phyloP scores from a whole-genome alignment of 2,797 vertebrate species.

The Dendrocincla tyrannina region DNA sequence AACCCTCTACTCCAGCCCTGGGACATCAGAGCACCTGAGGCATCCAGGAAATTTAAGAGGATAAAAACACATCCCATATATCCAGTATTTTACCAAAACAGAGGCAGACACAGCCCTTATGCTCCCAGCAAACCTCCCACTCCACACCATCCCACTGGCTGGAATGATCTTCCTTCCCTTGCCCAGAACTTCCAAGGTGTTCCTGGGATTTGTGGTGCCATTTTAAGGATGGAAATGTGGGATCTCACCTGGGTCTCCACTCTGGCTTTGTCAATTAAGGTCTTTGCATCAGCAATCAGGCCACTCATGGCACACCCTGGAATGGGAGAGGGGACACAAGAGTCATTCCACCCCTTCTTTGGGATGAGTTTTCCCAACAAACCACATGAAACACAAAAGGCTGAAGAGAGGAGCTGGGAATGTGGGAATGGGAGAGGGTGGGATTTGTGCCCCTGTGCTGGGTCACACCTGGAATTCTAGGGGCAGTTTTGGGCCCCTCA shows the following conservation, averaged over 20 bases:
- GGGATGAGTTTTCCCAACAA: background rate
- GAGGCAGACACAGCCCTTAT: rapidly evolving
- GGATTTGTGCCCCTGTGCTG: background rate
- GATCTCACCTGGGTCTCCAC: slow-evolving; percentile 95
- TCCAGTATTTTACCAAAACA: background rate
- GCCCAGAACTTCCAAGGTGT: background rate
- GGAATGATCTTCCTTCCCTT: rapidly evolving
- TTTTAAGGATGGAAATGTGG: background rate
- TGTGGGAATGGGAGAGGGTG: background rate
- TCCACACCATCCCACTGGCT: background rate
- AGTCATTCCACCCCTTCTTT: rapidly evolving
- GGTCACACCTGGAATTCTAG: background rate
- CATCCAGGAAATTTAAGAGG: background rate
- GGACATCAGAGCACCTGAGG: background rate
- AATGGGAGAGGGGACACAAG: background rate
- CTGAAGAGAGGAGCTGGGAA: background rate
- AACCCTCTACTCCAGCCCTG: background rate
- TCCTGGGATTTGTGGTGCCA: background rate
- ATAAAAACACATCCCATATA: background rate
- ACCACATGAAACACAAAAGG: background rate
- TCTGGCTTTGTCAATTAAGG: slow-evolving; percentile 97
- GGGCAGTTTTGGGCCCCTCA: rapidly evolving
- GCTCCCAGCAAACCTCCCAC: background rate
- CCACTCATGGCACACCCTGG: slow-evolving; percentile 98
- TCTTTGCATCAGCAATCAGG: slow-evolving; percentile 98